Evolutionary conservation across 37 sponge, comb jelly and placozoan species (phyloP), one percentile per base, ranked within the genome.

Genomic region (Amphimedon queenslandica): DNA sequence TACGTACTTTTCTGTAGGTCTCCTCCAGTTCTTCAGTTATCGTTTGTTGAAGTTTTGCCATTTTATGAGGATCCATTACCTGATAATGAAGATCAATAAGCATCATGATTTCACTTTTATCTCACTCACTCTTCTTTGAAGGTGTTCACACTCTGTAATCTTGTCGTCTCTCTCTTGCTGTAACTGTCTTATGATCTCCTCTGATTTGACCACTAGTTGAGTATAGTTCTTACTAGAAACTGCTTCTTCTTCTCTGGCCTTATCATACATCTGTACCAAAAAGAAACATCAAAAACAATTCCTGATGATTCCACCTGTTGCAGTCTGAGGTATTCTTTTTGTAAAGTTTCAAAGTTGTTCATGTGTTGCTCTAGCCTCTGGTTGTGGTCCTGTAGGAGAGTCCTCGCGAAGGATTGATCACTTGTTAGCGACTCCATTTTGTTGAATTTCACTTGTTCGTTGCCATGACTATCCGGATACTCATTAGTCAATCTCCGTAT

Each of bases 321-420:
- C n/a, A 89, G 76, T 21, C 13, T 25, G 20, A 89, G 34, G 58
- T 89, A 75, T 37, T 84, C 75, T 25, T 63, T 55, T 32, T 79
- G 83, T 8, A 89, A 64, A 8, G 90, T 32, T 40, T 89, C 90
- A 64, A 83, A 89, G 71, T 89, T 89, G 18, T 72, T 37, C 28
- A 57, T 79, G 33, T 79, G 81, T 27, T 80, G 28, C 1, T 83
- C 90, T 18, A 70, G 71, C 38, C 85, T 56, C 64, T 82, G 69
- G 31, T 55, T 57, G 61, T 89, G 85, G 37, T 83, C 80, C 0
- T 76, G 32, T 53, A 89, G 35, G 20, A 53, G 47, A 10, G 75
- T 42, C 42, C 74, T 66, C 20, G 53, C 53, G n/a, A n/a, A n/a
- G n/a, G n/a, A n/a, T n/a, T n/a, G n/a, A n/a, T n/a, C n/a, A n/a